Conservation (phyloP, 2,888 invertebrate species). For the Nudaria mundana region DNA sequence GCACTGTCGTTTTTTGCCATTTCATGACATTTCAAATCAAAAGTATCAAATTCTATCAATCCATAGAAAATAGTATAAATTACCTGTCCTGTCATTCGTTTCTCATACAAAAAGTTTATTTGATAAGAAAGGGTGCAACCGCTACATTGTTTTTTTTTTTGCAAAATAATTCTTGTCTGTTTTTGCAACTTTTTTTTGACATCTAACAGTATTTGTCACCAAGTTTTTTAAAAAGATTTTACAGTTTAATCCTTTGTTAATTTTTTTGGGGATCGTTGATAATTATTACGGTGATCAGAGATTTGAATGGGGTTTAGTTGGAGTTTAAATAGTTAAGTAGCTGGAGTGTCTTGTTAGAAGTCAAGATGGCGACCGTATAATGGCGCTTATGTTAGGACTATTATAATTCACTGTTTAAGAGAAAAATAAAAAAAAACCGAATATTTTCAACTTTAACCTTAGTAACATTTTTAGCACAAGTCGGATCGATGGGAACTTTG, state of each 20-base stretch:
- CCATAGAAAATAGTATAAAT: conserved; percentile 19
- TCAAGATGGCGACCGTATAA: conserved; percentile 1
- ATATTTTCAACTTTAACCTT: neutral
- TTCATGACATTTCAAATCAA: neutral
- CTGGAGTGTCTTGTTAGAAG: conserved; percentile 2
- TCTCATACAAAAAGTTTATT: conserved; percentile 53
- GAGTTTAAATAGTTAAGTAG: conserved; percentile 16
- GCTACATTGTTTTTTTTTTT: conserved; percentile 50
- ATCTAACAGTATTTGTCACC: conserved; percentile 38
- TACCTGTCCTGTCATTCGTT: conserved; percentile 49
- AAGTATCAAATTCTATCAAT: conserved; percentile 10
- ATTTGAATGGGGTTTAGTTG: conserved; percentile 45
- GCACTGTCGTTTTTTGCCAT: too few species aligned
- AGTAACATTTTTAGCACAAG: too few species aligned
- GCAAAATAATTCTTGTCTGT: neutral
- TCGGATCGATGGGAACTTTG: too few species aligned
- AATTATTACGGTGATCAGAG: conserved; percentile 46
- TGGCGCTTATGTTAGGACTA: too few species aligned
- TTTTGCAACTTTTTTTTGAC: conserved; percentile 19
- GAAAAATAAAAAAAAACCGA: too few species aligned
- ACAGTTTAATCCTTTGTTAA: conserved; percentile 31
- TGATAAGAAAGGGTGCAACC: conserved; percentile 58
- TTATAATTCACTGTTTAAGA: too few species aligned
- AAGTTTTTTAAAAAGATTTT: conserved; percentile 47
- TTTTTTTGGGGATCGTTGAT: conserved; percentile 32